phyloP scores from a whole-genome alignment of 1,140 invertebrate species.

The Magallana gigas region DNA sequence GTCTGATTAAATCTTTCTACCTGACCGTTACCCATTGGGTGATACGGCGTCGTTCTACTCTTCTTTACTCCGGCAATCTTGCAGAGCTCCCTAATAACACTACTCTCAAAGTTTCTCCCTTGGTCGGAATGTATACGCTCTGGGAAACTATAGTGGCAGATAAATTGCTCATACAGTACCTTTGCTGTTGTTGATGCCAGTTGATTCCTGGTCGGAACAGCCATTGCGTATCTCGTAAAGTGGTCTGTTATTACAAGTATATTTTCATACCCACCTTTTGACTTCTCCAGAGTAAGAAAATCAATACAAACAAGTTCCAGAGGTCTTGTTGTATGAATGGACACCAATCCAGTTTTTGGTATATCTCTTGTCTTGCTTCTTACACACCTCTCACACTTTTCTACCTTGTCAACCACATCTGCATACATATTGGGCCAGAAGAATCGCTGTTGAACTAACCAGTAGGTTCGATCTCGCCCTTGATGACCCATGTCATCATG shows the following conservation, averaged over 20 bases:
- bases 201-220: too few species aligned
- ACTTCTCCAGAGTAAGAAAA: constrained; percentile 42
- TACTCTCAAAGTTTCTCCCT: constrained; percentile 30
- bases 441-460: constrained; percentile 10
- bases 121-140: constrained; percentile 30
- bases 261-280: constrained; percentile 39
- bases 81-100: constrained; percentile 18
- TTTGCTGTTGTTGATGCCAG: too few species aligned
- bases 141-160: constrained; percentile 35
- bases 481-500: neutral
- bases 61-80: constrained; percentile 36
- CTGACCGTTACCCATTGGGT: constrained; percentile 11
- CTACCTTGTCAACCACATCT: constrained; percentile 24
- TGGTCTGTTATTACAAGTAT: neutral
- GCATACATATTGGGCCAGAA: constrained; percentile 37
- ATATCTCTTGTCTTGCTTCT: constrained; percentile 4
- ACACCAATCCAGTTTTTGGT: neutral
- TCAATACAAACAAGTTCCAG: constrained; percentile 44
- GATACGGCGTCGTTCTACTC: constrained; percentile 29
- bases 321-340: constrained; percentile 39
- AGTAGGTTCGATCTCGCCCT: constrained; percentile 27
- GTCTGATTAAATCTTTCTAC: neutral
- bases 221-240: too few species aligned
- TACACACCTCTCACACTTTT: constrained; percentile 31
- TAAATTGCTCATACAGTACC: too few species aligned